Evolutionary conservation across 2,888 invertebrate species (phyloP), one percentile per base, ranked within the genome.

Genomic region (Aphidius colemani): DNA sequence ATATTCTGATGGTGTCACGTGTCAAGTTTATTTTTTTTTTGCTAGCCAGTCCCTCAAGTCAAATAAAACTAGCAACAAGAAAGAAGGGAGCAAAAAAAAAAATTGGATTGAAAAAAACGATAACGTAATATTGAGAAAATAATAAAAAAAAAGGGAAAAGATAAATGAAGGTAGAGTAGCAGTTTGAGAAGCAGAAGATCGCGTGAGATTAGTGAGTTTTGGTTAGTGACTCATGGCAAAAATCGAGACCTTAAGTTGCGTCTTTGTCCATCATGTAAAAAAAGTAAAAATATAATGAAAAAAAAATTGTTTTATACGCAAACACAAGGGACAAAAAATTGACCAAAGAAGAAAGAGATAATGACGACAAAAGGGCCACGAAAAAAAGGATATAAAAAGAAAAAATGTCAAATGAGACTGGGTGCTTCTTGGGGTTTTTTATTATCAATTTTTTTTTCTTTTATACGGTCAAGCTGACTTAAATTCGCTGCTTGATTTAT

Each of bases 201-300:
- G 66, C 66, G 66, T 66, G 66, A 59, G 63, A 66, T 66, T 48
- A 45, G 18, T 18, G 44, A n/a, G 39, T 66, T 64, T 60, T 60
- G 48, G 59, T 56, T 55, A 59, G 56, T 60, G 60, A 60, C 51
- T 51, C 58, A 63, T 58, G n/a, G 69, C 71, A 70, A 73, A 69
- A 55, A 18, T 18, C 18, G 50, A 18, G 50, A n/a, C 40, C n/a
- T 7, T 13, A 53, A 3, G 13, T n/a, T 43, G 13, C 41, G 13
- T 44, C 43, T 43, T 55, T 55, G 43, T 48, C 13, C 48, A 43
- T 11, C 7, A 13, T 11, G n/a, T 55, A 43, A 4, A 55, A 8
- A 5, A 7, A 2, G 4, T 3, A 30, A 30, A 13, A 13, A 13
- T 1, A 13, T 13, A 30, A 30, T n/a, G n/a, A n/a, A n/a, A n/a